Conservation (phyloP, 2,888 invertebrate genomes). For the Apodemia mormo region DNA sequence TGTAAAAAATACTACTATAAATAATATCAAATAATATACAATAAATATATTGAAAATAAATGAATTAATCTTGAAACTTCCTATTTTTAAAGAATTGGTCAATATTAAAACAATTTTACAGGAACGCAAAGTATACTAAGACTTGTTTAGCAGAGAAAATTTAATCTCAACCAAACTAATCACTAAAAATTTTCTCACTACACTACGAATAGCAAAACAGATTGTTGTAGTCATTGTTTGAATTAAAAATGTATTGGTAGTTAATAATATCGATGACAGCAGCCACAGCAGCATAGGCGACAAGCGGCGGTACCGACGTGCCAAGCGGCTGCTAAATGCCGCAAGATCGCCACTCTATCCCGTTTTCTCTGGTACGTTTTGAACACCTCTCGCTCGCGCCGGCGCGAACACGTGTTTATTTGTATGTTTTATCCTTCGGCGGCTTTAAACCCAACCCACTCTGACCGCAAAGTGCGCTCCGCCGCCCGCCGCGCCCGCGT, state of each 20-base stretch:
- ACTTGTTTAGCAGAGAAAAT: too few species aligned
- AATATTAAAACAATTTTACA: too few species aligned
- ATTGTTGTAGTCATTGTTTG: too few species aligned
- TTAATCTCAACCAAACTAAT: too few species aligned
- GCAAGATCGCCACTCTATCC: slow-evolving; percentile 67
- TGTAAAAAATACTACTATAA: too few species aligned
- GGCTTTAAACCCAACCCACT: slow-evolving; percentile 86
- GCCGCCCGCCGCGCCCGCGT: slow-evolving; percentile 81
- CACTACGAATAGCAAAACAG: too few species aligned
- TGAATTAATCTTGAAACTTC: too few species aligned
- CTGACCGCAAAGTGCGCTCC: slow-evolving; percentile 85
- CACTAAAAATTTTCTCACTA: too few species aligned
- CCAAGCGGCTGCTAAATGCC: slow-evolving; percentile 75
- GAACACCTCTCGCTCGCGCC: slow-evolving; percentile 81
- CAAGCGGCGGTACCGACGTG: slow-evolving; percentile 51
- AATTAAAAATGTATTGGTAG: not conserved
- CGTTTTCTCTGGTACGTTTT: slow-evolving; percentile 63
- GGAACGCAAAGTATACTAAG: too few species aligned
- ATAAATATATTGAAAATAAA: too few species aligned
- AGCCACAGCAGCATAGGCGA: slow-evolving; percentile 41
- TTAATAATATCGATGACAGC: slow-evolving; percentile 33
- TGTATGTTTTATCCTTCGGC: slow-evolving; percentile 85
- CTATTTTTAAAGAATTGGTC: too few species aligned
- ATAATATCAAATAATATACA: too few species aligned
- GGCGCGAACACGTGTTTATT: slow-evolving; percentile 84